phyloP scores from a whole-genome alignment of 2,113 vertebrate species.

The Siphamia tubifer region DNA sequence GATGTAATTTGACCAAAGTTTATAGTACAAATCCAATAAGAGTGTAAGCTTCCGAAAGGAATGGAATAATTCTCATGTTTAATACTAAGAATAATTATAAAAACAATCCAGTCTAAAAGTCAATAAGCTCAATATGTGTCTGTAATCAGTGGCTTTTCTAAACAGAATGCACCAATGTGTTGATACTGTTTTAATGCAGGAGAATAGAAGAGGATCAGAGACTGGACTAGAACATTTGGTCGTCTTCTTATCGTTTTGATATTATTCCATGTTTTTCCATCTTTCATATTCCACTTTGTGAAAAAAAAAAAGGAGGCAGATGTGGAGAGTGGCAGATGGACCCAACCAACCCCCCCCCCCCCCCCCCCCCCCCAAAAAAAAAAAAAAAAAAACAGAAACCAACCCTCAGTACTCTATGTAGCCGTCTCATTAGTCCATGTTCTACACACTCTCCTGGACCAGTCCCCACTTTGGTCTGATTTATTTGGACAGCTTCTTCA shows the following conservation, averaged over 20 bases:
- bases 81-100: constrained; percentile 55
- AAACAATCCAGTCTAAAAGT: constrained; percentile 62
- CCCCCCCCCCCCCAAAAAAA: no score
- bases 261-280: constrained; percentile 32
- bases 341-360: no score
- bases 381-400: constrained; percentile 9
- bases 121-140: constrained; percentile 8
- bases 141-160: constrained; percentile 32
- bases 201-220: constrained; percentile 28
- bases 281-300: constrained; percentile 58
- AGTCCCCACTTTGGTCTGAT: background rate
- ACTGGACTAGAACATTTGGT: constrained; percentile 61
- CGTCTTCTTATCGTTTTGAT: constrained; percentile 47
- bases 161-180: constrained; percentile 11
- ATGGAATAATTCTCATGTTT: constrained; percentile 13
- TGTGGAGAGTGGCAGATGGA: constrained; percentile 35
- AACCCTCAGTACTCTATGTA: constrained; percentile 23
- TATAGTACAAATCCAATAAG: constrained; percentile 47
- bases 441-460: constrained; percentile 23
- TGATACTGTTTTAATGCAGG: constrained; percentile 33
- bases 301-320: constrained; percentile 61
- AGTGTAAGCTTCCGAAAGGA: constrained; percentile 17
- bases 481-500: constrained; percentile 89
- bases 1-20: background rate
- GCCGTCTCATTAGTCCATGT: constrained; percentile 48